A percentile compares a stretch with the other conserved stretches of the same genome.
Evolutionary conservation across 2,797 vertebrate genomes (phyloP).

Genomic region (Threskiornis aethiopicus): DNA sequence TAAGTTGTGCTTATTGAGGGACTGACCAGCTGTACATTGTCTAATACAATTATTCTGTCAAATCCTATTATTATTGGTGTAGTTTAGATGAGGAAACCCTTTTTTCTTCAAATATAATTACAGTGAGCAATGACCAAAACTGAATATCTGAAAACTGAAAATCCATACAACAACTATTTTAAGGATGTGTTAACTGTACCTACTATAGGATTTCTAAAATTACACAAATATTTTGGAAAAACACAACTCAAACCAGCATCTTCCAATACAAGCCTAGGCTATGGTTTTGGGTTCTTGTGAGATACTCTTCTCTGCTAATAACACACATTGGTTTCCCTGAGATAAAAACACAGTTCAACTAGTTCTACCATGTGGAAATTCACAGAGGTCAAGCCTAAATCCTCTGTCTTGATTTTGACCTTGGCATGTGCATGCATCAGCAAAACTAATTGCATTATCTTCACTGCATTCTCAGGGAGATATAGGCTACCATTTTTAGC

Average conservation of each 20-base stretch:
- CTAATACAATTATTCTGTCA: constrained; percentile 34
- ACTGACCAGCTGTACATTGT: neutral
- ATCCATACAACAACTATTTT: neutral
- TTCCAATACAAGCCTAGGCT: neutral
- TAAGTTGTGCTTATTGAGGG: neutral
- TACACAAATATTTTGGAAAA: neutral
- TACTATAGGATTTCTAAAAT: neutral
- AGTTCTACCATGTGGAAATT: neutral
- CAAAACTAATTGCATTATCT: neutral
- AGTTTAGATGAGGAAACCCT: neutral
- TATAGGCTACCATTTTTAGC: neutral
- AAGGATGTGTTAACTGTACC: neutral
- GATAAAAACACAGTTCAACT: neutral
- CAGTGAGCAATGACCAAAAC: neutral
- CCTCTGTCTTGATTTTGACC: neutral
- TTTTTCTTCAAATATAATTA: neutral
- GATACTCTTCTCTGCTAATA: neutral
- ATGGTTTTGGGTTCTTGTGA: neutral
- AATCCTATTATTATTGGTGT: neutral
- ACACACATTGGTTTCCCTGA: neutral
- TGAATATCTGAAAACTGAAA: neutral
- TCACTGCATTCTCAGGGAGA: neutral
- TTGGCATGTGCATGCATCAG: neutral
- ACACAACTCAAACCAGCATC: neutral
- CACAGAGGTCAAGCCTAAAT: neutral